Percentiles rank a stretch among this genome's conserved stretches.
Conservation (phyloP, 2,113 vertebrate species). For the Heloderma charlesbogerti region DNA sequence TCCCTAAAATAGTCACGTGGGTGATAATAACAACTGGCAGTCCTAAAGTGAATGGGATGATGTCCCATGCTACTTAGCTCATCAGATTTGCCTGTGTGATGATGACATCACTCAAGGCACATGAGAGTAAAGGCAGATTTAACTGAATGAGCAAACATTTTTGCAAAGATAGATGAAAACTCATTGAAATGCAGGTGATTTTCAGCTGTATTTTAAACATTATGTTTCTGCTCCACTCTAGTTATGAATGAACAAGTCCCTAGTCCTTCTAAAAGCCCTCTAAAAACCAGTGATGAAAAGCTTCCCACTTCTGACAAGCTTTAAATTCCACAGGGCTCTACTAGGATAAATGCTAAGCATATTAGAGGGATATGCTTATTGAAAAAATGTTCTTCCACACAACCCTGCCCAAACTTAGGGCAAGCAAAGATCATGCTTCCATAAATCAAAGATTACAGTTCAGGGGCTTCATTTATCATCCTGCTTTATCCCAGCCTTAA, state of each 20-base stretch:
- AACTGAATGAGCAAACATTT: neutral
- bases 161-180: neutral
- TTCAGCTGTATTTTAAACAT: neutral
- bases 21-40: neutral
- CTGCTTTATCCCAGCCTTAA: conserved; percentile 9
- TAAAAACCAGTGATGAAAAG: neutral
- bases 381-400: neutral
- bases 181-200: neutral
- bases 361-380: neutral
- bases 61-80: neutral
- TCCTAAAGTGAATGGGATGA: neutral
- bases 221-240: neutral
- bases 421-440: neutral
- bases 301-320: neutral
- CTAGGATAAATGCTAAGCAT: neutral
- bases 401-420: neutral
- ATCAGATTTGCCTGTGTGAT: neutral
- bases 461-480: neutral
- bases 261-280: neutral
- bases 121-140: neutral
- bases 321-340: conserved; percentile 1
- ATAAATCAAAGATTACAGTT: conserved; percentile 1
- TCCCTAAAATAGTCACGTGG: neutral
- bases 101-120: neutral
- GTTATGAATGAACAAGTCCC: neutral